Percentiles rank a stretch among this genome's conserved stretches.
These are phyloP conservation scores for Lysandra bellargus DNA, from an alignment of 2,888 invertebrate genomes.

Conservation along the genomic window DNA sequence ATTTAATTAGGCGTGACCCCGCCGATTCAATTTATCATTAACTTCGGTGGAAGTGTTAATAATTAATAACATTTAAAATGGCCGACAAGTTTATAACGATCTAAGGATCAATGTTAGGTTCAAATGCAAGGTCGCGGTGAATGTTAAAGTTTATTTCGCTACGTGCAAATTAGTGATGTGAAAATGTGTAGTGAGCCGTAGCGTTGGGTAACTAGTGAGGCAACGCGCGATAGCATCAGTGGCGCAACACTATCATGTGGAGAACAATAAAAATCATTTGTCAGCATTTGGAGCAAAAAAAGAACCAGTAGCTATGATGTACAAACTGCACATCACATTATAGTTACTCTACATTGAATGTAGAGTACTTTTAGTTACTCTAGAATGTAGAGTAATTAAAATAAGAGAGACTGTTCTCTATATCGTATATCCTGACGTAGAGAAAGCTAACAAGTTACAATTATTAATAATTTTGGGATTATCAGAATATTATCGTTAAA, in stretches of 20 bases:
- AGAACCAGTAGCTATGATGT: background rate
- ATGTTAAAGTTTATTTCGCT: conserved; percentile 32
- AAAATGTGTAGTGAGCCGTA: conserved; percentile 41
- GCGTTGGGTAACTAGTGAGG: conserved; percentile 40
- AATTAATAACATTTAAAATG: conserved; percentile 12
- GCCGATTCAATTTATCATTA: background rate
- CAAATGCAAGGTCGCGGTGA: conserved; percentile 33
- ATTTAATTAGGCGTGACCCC: background rate
- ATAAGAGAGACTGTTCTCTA: too few relatives aligned
- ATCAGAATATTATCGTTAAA: too few relatives aligned
- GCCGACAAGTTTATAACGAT: background rate
- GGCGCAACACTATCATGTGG: conserved; percentile 39
- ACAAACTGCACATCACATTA: too few relatives aligned
- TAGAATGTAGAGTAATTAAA: too few relatives aligned
- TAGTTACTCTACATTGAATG: too few relatives aligned
- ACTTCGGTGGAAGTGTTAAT: background rate
- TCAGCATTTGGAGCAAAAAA: background rate
- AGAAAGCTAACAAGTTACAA: too few relatives aligned
- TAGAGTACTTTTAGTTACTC: too few relatives aligned
- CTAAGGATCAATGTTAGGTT: conserved; percentile 30
- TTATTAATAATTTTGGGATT: too few relatives aligned
- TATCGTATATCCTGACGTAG: too few relatives aligned
- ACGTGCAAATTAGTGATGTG: conserved; percentile 39
- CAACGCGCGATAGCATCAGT: conserved; percentile 36
- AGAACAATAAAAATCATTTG: conserved; percentile 27